Conservation (phyloP, 2,888 invertebrate genomes). For the Hetaerina titia region DNA sequence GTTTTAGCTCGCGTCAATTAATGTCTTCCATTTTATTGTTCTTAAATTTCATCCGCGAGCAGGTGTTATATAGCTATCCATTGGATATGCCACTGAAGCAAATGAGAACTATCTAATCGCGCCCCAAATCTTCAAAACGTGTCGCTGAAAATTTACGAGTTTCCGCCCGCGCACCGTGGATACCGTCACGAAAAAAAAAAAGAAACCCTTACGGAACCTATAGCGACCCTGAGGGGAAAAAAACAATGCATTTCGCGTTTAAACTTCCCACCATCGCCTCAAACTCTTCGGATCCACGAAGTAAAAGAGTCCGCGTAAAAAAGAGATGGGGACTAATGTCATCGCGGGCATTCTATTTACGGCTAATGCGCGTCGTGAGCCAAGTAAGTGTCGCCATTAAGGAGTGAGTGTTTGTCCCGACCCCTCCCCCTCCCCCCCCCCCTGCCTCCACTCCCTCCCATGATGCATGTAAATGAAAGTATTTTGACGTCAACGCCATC, state of each 20-base stretch:
- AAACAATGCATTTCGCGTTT: neutral
- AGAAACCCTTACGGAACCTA: too few species aligned
- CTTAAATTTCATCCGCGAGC: neutral
- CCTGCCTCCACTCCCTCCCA: neutral
- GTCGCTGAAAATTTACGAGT: neutral
- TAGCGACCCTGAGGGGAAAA: neutral
- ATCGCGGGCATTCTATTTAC: conserved; percentile 8
- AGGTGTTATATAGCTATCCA: neutral
- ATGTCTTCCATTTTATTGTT: too few species aligned
- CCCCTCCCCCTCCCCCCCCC: neutral
- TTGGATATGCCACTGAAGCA: neutral
- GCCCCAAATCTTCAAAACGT: neutral
- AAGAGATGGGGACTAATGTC: neutral
- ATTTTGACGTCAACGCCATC: conserved; percentile 63
- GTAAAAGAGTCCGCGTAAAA: neutral
- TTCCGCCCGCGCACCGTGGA: too few species aligned
- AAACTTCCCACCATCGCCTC: neutral
- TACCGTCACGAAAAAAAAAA: too few species aligned
- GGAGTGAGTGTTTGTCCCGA: neutral
- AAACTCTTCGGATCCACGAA: neutral
- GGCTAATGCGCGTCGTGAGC: neutral
- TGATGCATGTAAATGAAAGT: conserved; percentile 51
- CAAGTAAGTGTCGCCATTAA: conserved; percentile 24
- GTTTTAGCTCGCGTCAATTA: too few species aligned
- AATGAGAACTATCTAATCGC: neutral